Base-by-base conservation (phyloP, 2,797 vertebrate species). In the Etheostoma nigrum region DNA sequence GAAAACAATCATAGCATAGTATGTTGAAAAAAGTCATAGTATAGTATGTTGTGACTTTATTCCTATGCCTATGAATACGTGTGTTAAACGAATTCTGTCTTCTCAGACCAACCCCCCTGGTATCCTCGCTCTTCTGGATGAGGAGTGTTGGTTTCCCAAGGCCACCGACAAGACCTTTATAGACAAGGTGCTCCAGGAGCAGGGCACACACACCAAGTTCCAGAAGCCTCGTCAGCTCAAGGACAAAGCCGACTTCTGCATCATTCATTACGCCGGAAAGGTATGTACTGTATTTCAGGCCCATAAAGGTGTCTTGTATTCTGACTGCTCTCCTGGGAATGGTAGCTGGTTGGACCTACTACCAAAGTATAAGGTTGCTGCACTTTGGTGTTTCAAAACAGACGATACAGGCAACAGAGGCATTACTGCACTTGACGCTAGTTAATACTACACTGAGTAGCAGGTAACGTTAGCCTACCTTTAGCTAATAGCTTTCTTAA, bases 121-220 rank as follows among this genome's bases (percentile, higher is more conserved):
- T 66, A 96, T 99, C 54, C 93, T 99, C 65, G 98, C 98, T 42
- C 92, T 99, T 79, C 92, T 99, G 86, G 98, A 99, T 23, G 98
- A 99, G 86, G 98, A 99, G 83, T 99, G 98, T 90, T 99, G 98
- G 98, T 99, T 99, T 81, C 98, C 98, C 67, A 99, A 99, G 91
- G 98, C 98, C 86, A 99, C 98, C 0, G 98, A 99, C 91, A 99
- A 97, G 93, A 99, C 97, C 49, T 99, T 99, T 52, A 96, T 99
- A 60, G 98, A 99, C 89, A 99, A 99, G 88, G 97, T 99, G 85
- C 92, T 97, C 30, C 98, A 99, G 93, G 98, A 99, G 59, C 97
- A 98, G 91, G 98, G 98, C 51, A 96, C 96, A 0, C 98, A 99
- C 84, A 90, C 95, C 83, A 99, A 99, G 90, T 99, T 99, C 89